Evolutionary conservation across 1,140 invertebrate genomes (phyloP).

Genomic region (Leptinotarsa undecemlineata): DNA sequence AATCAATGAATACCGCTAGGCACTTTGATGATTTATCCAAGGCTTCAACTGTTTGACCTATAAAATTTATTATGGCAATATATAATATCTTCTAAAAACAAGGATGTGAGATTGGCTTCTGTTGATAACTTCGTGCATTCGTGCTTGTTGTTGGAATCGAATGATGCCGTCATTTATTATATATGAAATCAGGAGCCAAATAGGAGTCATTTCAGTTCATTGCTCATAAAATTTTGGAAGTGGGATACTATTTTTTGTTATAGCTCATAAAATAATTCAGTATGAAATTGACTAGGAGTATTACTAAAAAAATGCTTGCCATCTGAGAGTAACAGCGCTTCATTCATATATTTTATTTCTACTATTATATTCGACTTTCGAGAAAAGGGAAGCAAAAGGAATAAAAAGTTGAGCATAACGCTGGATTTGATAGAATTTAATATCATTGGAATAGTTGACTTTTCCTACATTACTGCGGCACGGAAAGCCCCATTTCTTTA

Average conservation of each 20-base stretch:
- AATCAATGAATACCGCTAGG: too few relatives aligned
- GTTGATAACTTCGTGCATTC: too few relatives aligned
- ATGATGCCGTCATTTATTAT: neutral
- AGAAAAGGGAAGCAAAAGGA: slow-evolving; percentile 19
- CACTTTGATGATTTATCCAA: too few relatives aligned
- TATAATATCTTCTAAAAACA: too few relatives aligned
- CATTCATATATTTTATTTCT: slow-evolving; percentile 28
- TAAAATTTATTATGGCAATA: too few relatives aligned
- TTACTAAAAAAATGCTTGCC: slow-evolving; percentile 22
- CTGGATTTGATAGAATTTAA: slow-evolving; percentile 26
- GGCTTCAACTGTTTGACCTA: too few relatives aligned
- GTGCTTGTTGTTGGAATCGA: too few relatives aligned
- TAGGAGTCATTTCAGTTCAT: slow-evolving; percentile 16
- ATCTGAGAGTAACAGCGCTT: slow-evolving; percentile 11
- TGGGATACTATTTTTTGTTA: slow-evolving; percentile 23
- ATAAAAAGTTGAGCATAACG: slow-evolving; percentile 1
- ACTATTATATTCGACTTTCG: slow-evolving; percentile 24
- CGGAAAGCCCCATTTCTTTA: too few relatives aligned
- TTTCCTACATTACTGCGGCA: slow-evolving; percentile 1
- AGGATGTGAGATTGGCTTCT: too few relatives aligned
- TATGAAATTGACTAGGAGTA: slow-evolving; percentile 27
- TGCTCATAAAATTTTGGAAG: slow-evolving; percentile 33
- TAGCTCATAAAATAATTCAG: slow-evolving; percentile 35
- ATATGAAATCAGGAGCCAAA: neutral
- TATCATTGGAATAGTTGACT: slow-evolving; percentile 24